These are phyloP conservation scores for Maccullochella peelii DNA, from an alignment of 2,113 vertebrate genomes.

Conservation along the genomic window DNA sequence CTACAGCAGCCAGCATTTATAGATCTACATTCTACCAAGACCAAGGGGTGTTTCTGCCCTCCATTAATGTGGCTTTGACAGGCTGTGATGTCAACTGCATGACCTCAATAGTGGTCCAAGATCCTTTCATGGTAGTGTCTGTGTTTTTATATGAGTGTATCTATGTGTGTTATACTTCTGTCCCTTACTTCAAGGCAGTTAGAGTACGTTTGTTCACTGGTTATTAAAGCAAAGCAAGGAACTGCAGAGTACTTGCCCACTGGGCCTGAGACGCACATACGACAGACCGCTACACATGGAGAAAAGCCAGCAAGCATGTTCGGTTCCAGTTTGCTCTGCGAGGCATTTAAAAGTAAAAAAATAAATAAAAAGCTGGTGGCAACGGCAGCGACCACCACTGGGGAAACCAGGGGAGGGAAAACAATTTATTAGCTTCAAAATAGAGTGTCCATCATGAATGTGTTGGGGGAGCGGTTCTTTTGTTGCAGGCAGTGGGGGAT, in stretches of 20 bases:
- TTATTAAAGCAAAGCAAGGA: constrained; percentile 41
- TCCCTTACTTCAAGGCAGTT: background rate
- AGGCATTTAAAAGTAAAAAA: background rate
- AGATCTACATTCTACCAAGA: background rate
- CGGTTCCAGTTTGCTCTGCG: constrained; percentile 46
- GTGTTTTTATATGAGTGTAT: background rate
- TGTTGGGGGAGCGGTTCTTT: constrained; percentile 28
- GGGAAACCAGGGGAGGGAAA: constrained; percentile 40
- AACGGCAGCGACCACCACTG: constrained; percentile 12
- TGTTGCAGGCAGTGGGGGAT: constrained; percentile 31
- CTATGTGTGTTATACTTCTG: background rate
- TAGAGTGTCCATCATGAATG: constrained; percentile 45
- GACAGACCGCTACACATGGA: constrained; percentile 22
- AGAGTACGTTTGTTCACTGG: constrained; percentile 30
- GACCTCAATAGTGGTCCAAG: background rate
- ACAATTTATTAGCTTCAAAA: constrained; percentile 61
- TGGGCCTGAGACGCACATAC: constrained; percentile 27
- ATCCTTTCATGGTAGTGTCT: background rate
- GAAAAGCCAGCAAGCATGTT: constrained; percentile 39
- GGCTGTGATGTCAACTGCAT: background rate
- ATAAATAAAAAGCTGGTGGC: background rate
- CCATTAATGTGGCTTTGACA: background rate
- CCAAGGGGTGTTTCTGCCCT: background rate
- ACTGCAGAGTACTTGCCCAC: constrained; percentile 10
- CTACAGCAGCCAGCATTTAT: background rate